Base-by-base conservation (phyloP, 2,888 invertebrate genomes). In the Lasioglossum zephyrum region DNA sequence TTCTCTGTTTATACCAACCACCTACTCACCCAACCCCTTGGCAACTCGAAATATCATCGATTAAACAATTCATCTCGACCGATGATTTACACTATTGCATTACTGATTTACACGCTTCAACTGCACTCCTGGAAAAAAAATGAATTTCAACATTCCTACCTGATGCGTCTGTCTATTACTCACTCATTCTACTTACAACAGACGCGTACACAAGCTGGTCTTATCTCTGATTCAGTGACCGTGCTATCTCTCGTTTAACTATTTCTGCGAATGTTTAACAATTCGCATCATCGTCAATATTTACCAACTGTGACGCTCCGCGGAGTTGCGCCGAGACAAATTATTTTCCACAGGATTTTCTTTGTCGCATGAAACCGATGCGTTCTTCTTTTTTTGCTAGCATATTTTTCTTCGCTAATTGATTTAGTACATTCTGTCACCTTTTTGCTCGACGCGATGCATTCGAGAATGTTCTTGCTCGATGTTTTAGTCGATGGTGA, bases 171-270 rank as follows among this genome's bases (percentile, higher is more conserved):
- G 41, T 70, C n/a, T n/a, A 70, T 44, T 41, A 41, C 70, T n/a
- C 41, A 70, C 41, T 6, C 6, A 70, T 41, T 70, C 41, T 41
- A 41, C 70, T 70, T 13, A 11, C 22, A n/a, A n/a, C 41, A 4
- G n/a, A 39, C 70, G 11, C n/a, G 18, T 8, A 26, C 11, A 41
- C 70, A 16, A 9, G 1, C 36, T 8, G 0, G 41, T 2, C 4
- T 41, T 70, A 70, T 70, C 41, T 70, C 22, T 70, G 39, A 41
- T 41, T 70, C 70, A 70, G 41, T 41, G 41, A 70, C 13, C 70
- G 39, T n/a, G n/a, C 41, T 70, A 41, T 70, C 41, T 70, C 13
- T 70, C 41, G 39, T 41, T n/a, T n/a, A 70, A 11, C 41, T 9
- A 70, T n/a, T 70, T 13, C 41, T 70, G 13, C n/a, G n/a, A 70